phyloP scores from a whole-genome alignment of 2,888 invertebrate genomes.

The Megastigmus dorsalis region DNA sequence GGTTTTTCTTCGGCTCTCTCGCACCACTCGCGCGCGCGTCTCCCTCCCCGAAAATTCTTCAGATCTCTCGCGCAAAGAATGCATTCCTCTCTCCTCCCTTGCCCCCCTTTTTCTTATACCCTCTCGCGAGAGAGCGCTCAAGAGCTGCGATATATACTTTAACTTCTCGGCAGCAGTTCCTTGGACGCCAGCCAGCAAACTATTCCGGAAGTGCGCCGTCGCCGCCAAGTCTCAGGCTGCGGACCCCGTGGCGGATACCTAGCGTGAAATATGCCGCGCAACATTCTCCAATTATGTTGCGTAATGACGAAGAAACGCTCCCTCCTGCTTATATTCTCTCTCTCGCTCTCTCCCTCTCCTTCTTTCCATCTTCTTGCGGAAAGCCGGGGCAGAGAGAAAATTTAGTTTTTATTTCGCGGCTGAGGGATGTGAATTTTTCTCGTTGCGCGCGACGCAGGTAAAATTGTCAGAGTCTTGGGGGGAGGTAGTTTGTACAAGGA shows the following conservation, averaged over 20 bases:
- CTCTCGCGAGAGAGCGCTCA: no score
- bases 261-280: conserved; percentile 47
- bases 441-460: neutral
- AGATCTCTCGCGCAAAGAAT: conserved; percentile 14
- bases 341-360: conserved; percentile 27
- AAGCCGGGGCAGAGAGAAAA: neutral
- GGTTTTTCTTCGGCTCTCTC: conserved; percentile 19
- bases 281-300: conserved; percentile 49
- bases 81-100: neutral
- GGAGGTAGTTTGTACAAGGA: conserved; percentile 6
- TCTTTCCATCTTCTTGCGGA: neutral
- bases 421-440: conserved; percentile 1
- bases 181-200: conserved; percentile 42
- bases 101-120: neutral
- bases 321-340: neutral
- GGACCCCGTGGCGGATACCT: conserved; percentile 12
- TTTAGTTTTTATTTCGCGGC: conserved; percentile 4
- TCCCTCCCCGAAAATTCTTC: conserved; percentile 33
- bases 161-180: conserved; percentile 1
- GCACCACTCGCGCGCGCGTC: no score
- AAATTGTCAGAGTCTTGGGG: no score
- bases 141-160: conserved; percentile 15
- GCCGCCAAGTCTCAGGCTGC: no score
- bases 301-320: conserved; percentile 41
- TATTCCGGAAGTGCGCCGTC: conserved; percentile 43